Evolutionary conservation across 2,888 invertebrate species (phyloP).

Genomic region (Lamellibrachia satsuma): DNA sequence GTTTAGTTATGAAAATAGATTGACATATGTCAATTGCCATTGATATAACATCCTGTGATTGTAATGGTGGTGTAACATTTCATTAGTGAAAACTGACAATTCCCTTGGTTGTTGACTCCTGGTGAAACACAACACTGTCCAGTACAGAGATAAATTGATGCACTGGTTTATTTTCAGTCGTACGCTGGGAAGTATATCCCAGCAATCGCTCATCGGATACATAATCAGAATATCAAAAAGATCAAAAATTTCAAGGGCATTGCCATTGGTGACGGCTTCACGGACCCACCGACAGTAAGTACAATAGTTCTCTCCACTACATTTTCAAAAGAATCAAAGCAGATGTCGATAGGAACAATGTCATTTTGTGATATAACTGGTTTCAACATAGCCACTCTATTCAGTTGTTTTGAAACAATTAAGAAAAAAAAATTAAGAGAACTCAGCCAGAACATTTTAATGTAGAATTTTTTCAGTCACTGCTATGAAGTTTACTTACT

Average conservation of each 20-base stretch:
- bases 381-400: not conserved
- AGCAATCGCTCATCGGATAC: slow-evolving; percentile 70
- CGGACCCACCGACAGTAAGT: slow-evolving; percentile 60
- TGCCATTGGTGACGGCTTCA: slow-evolving; percentile 61
- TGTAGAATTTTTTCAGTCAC: too few relatives aligned
- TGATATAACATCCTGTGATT: not conserved
- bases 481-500: too few relatives aligned
- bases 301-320: too few relatives aligned
- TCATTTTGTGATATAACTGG: not conserved
- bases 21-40: not conserved
- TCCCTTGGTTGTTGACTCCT: not conserved
- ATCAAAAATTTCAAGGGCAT: slow-evolving; percentile 57
- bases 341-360: not conserved
- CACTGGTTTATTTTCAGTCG: slow-evolving; percentile 47
- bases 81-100: too few relatives aligned
- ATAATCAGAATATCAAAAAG: slow-evolving; percentile 45
- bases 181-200: slow-evolving; percentile 78
- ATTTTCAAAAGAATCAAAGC: not conserved
- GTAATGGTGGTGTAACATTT: not conserved
- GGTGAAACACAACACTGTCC: not conserved
- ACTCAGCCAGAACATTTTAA: too few relatives aligned
- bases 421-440: too few relatives aligned
- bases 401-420: too few relatives aligned
- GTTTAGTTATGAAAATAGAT: not conserved
- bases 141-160: not conserved